Conservation (phyloP, 2,113 vertebrate species). For the Hemiscyllium ocellatum region DNA sequence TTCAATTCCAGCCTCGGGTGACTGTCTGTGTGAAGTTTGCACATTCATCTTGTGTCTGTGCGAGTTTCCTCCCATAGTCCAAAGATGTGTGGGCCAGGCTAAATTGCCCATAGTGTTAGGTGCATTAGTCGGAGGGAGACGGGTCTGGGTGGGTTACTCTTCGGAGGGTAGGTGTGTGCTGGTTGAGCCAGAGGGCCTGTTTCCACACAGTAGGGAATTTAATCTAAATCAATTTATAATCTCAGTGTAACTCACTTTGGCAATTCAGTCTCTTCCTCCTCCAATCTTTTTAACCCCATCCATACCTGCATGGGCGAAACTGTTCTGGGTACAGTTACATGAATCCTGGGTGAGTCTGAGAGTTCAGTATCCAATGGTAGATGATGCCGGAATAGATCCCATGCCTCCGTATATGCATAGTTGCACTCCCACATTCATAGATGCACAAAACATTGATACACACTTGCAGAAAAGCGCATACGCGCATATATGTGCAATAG, state of each 20-base stretch:
- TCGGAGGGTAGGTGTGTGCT: too few relatives aligned
- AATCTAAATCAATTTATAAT: not conserved
- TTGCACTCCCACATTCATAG: not conserved
- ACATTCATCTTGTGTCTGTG: too few relatives aligned
- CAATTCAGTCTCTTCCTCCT: not conserved
- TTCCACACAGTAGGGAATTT: too few relatives aligned
- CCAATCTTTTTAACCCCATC: not conserved
- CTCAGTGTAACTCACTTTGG: not conserved
- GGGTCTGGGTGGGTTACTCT: too few relatives aligned
- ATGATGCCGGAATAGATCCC: not conserved
- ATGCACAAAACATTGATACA: not conserved
- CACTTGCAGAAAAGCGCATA: not conserved
- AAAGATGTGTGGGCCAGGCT: too few relatives aligned
- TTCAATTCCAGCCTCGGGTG: too few relatives aligned
- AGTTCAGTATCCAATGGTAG: not conserved
- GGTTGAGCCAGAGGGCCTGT: too few relatives aligned
- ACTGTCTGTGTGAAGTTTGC: too few relatives aligned
- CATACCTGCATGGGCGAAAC: not conserved
- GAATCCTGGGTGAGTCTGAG: not conserved
- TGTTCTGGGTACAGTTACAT: not conserved
- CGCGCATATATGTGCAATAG: not conserved
- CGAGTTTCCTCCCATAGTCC: too few relatives aligned
- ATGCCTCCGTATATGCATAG: not conserved
- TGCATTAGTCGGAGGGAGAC: too few relatives aligned
- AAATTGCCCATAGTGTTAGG: too few relatives aligned